A percentile compares a stretch with the other conserved stretches of the same genome.
Conservation (phyloP, 37 sponge, comb jelly and placozoan species). For the Hormiphora californensis region DNA sequence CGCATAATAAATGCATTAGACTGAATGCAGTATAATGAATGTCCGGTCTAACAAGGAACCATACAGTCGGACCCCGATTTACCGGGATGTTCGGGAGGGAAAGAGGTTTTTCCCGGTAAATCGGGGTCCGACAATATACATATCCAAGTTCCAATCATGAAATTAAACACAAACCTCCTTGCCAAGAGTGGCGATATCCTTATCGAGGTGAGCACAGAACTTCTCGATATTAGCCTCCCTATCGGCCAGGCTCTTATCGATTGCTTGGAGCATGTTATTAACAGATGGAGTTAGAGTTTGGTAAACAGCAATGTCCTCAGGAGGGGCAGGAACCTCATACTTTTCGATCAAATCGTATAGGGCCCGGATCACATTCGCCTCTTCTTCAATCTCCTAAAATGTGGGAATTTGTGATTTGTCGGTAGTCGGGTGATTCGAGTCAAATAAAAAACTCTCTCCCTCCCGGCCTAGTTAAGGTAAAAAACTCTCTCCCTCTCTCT, state of each 20-base stretch:
- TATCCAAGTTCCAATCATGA: neutral
- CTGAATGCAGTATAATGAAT: no score
- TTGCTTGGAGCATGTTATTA: constrained; percentile 62
- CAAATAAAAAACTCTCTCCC: no score
- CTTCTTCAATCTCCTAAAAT: constrained; percentile 69
- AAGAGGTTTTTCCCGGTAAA: no score
- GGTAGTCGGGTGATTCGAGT: no score
- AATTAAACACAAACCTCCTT: constrained; percentile 68
- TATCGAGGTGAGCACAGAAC: constrained; percentile 82
- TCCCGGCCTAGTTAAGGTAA: no score
- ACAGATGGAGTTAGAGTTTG: constrained; percentile 85
- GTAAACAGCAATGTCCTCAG: constrained; percentile 89
- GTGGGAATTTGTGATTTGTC: no score
- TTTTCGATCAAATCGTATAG: constrained; percentile 86
- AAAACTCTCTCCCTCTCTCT: no score
- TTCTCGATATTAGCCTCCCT: constrained; percentile 81
- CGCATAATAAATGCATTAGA: no score
- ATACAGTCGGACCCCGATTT: no score
- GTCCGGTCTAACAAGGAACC: no score
- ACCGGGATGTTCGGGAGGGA: no score
- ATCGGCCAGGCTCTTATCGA: constrained; percentile 80
- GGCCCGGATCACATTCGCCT: constrained; percentile 67
- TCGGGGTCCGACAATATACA: no score
- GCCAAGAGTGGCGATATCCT: constrained; percentile 76
- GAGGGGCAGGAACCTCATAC: constrained; percentile 81